These are phyloP conservation scores for Esox lucius DNA, from an alignment of 2,797 vertebrate genomes.

Conservation along the genomic window DNA sequence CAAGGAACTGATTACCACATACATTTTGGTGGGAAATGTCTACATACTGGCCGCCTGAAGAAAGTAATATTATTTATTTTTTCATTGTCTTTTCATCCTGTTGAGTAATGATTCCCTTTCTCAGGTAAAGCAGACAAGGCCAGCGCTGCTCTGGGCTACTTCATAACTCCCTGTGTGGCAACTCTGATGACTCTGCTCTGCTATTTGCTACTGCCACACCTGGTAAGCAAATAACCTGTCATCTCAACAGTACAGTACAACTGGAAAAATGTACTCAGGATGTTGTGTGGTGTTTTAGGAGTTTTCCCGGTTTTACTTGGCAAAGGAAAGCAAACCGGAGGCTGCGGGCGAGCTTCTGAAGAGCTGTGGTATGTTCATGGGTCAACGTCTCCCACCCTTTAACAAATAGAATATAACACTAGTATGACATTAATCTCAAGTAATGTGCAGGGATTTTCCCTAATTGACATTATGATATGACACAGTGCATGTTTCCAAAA, in stretches of 20 bases:
- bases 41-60: neutral
- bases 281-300: constrained; percentile 64
- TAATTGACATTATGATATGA: neutral
- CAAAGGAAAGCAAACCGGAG: constrained; percentile 45
- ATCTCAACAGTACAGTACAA: neutral
- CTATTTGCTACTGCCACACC: constrained; percentile 67
- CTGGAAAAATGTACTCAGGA: neutral
- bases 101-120: neutral
- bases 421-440: neutral
- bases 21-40: neutral
- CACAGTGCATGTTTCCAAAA: neutral
- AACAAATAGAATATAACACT: neutral
- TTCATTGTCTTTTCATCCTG: neutral
- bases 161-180: constrained; percentile 79
- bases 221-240: constrained; percentile 61
- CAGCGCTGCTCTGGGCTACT: constrained; percentile 82
- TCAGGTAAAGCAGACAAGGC: constrained; percentile 72
- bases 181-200: constrained; percentile 69
- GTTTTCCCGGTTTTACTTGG: constrained; percentile 82
- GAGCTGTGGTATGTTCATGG: constrained; percentile 66
- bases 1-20: neutral
- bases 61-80: too few relatives aligned
- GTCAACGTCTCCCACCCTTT: neutral
- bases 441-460: neutral
- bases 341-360: constrained; percentile 71